Conservation (phyloP, 1,140 invertebrate species). For the Mesaphorura yosii region DNA sequence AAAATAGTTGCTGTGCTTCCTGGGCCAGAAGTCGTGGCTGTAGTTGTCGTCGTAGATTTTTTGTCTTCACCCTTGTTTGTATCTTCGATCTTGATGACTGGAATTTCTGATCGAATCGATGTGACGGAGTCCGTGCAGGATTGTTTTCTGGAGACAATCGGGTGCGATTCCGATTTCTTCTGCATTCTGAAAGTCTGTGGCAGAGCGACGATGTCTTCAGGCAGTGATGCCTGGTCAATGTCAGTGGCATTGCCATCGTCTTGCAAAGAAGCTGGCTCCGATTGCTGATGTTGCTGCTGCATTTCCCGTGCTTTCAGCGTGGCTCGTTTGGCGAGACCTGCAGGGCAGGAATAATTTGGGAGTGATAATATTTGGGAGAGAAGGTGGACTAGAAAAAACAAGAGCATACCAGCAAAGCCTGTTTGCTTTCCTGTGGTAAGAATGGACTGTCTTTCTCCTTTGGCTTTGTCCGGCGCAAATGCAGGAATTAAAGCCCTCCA, state of each 20-base stretch:
- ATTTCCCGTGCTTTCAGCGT: constrained; percentile 7
- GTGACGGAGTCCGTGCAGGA: constrained; percentile 26
- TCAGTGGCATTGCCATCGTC: constrained; percentile 31
- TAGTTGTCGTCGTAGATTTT: neutral
- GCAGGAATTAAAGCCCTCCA: constrained; percentile 57
- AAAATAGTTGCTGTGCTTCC: neutral
- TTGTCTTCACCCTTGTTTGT: constrained; percentile 13
- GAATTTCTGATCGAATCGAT: constrained; percentile 31
- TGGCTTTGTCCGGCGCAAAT: constrained; percentile 5
- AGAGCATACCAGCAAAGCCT: constrained; percentile 21
- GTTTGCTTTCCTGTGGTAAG: constrained; percentile 36
- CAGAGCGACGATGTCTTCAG: constrained; percentile 18
- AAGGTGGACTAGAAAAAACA: too few relatives aligned
- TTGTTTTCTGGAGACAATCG: constrained; percentile 17
- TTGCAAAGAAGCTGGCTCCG: neutral
- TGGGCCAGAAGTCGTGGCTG: neutral
- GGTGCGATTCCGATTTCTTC: neutral
- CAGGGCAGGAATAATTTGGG: too few relatives aligned
- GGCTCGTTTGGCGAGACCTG: constrained; percentile 15
- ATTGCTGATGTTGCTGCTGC: neutral
- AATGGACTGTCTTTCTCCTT: constrained; percentile 24
- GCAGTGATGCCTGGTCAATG: constrained; percentile 25
- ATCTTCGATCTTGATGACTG: constrained; percentile 33
- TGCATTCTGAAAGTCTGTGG: neutral
- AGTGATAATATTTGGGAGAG: too few relatives aligned